Percentiles rank a stretch among this genome's conserved stretches.
Evolutionary conservation across 2,888 invertebrate genomes (phyloP).

Genomic region (Cheilosia vulpina): DNA sequence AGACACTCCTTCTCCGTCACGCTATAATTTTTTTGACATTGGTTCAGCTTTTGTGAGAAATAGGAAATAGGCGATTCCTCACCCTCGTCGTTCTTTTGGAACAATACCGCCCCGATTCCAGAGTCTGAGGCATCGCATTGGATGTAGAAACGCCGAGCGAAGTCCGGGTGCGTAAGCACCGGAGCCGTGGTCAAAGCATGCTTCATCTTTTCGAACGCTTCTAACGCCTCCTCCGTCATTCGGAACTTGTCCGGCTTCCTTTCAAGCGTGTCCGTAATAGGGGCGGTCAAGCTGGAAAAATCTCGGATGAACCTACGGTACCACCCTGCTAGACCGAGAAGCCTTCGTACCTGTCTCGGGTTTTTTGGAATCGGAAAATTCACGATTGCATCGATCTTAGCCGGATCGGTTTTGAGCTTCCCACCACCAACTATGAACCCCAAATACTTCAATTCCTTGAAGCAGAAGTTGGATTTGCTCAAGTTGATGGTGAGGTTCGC

Average conservation of each 20-base stretch:
- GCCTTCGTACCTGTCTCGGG: slow-evolving; percentile 57
- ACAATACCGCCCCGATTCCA: slow-evolving; percentile 47
- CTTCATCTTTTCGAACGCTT: slow-evolving; percentile 53
- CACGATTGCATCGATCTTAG: slow-evolving; percentile 49
- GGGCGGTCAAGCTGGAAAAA: slow-evolving; percentile 34
- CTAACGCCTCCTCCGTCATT: slow-evolving; percentile 35
- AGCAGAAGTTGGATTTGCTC: slow-evolving; percentile 46
- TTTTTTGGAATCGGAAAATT: slow-evolving; percentile 36
- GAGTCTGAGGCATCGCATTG: slow-evolving; percentile 66
- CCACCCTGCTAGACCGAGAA: slow-evolving; percentile 67
- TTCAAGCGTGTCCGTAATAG: slow-evolving; percentile 41
- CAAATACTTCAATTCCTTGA: slow-evolving; percentile 49
- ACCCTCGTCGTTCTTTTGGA: slow-evolving; percentile 33
- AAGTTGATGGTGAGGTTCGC: slow-evolving; percentile 57
- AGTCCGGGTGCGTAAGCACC: slow-evolving; percentile 58
- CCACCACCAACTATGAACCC: slow-evolving; percentile 38
- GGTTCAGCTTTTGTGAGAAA: slow-evolving; percentile 56
- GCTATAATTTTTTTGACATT: slow-evolving; percentile 9
- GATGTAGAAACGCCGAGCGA: slow-evolving; percentile 50
- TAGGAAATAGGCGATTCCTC: slow-evolving; percentile 42
- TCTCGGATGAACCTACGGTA: slow-evolving; percentile 59
- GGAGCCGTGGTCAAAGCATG: slow-evolving; percentile 49
- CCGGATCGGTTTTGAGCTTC: slow-evolving; percentile 44
- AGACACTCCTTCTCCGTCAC: slow-evolving; percentile 48
- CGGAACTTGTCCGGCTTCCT: slow-evolving; percentile 31